Percentiles rank a stretch among this genome's conserved stretches.
Conservation (phyloP, 2,113 vertebrate genomes). For the Pseudorectes ferrugineus region DNA sequence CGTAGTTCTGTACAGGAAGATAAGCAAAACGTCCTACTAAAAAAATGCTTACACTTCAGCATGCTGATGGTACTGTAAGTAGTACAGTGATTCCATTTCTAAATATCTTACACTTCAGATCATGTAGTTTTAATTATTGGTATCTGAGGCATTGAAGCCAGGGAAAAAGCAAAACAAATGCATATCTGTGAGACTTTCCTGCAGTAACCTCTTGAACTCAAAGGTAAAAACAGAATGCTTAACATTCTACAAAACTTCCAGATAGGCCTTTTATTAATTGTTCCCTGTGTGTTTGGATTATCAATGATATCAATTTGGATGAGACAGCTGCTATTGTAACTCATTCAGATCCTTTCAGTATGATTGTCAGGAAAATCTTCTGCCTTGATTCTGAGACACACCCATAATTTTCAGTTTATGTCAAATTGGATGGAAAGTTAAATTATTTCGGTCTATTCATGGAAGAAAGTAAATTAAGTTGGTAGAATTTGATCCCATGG, state of each 20-base stretch:
- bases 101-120: not conserved
- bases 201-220: not conserved
- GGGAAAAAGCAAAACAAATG: not conserved
- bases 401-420: not conserved
- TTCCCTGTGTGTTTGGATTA: not conserved
- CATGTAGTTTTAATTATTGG: not conserved
- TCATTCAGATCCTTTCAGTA: not conserved
- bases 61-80: not conserved
- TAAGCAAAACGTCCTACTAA: not conserved
- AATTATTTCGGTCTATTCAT: not conserved
- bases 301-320: not conserved
- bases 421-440: not conserved
- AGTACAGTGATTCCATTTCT: not conserved
- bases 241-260: not conserved
- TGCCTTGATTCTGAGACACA: not conserved
- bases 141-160: not conserved
- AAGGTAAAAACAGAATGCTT: not conserved
- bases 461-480: not conserved
- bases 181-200: not conserved
- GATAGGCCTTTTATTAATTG: not conserved
- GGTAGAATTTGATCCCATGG: not conserved
- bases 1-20: not conserved
- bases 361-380: not conserved
- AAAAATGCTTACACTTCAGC: not conserved
- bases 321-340: not conserved